Percentiles rank a stretch among this genome's conserved stretches.
Evolutionary conservation across 2,797 vertebrate species (phyloP).

Genomic region (Gobionotothen gibberifrons): DNA sequence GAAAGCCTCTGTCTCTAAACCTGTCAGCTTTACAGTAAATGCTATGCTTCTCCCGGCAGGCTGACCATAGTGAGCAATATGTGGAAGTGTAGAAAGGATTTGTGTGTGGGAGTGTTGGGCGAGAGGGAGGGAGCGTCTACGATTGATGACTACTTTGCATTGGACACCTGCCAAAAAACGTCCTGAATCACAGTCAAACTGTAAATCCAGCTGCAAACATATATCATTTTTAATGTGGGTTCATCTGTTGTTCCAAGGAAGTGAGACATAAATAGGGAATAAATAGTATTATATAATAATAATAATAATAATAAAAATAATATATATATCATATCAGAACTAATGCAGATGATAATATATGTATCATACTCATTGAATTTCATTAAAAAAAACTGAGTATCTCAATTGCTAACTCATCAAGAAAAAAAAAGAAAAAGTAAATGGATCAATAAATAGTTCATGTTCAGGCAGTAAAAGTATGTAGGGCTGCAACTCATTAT

Average conservation of each 20-base stretch:
- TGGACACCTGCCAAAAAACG: conserved; percentile 41
- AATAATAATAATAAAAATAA: no score
- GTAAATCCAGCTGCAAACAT: conserved; percentile 21
- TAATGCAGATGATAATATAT: neutral
- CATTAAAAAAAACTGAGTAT: neutral
- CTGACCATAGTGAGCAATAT: conserved; percentile 19
- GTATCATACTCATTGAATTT: neutral
- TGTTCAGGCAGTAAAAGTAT: neutral
- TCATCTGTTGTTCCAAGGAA: conserved; percentile 32
- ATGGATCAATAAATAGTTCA: neutral
- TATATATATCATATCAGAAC: neutral
- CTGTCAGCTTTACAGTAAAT: conserved; percentile 16
- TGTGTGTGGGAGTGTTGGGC: conserved; percentile 40
- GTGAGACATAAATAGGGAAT: conserved; percentile 14
- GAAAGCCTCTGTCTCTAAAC: conserved; percentile 17
- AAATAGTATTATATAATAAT: no score
- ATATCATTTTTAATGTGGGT: conserved; percentile 31
- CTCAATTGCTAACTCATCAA: neutral
- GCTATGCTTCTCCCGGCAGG: conserved; percentile 20
- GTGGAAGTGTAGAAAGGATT: conserved; percentile 31
- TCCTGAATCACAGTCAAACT: conserved; percentile 16
- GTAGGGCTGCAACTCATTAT: neutral
- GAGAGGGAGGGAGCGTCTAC: conserved; percentile 31
- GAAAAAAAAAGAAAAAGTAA: no score
- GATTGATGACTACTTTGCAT: conserved; percentile 49